phyloP scores from a whole-genome alignment of 2,888 invertebrate genomes.

The Noctua janthina region DNA sequence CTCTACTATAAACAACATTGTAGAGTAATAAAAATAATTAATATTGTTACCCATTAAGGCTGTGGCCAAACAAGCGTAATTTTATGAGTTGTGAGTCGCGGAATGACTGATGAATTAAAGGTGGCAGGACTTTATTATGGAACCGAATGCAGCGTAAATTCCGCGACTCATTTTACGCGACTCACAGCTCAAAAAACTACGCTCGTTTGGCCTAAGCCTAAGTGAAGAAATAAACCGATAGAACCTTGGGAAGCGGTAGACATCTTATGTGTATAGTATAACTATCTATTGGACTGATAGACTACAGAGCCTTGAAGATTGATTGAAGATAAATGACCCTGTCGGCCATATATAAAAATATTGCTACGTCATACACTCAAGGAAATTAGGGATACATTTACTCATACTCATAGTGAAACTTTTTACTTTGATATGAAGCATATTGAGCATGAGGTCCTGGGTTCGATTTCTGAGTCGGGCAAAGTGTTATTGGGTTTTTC shows the following conservation, averaged over 20 bases:
- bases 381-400: slow-evolving; percentile 37
- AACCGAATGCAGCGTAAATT: too few species aligned
- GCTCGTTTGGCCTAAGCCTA: too few species aligned
- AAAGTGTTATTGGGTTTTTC: neutral
- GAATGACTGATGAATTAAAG: too few species aligned
- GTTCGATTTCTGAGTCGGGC: neutral
- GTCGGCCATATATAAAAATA: slow-evolving; percentile 64
- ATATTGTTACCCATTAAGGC: neutral
- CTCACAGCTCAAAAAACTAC: too few species aligned
- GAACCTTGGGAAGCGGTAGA: slow-evolving; percentile 60
- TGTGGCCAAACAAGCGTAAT: too few species aligned
- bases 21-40: slow-evolving; percentile 21
- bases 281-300: neutral
- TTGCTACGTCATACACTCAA: slow-evolving; percentile 66
- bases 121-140: too few species aligned
- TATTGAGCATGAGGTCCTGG: neutral
- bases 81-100: too few species aligned
- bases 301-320: slow-evolving; percentile 61
- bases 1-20: slow-evolving; percentile 15
- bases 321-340: slow-evolving; percentile 80
- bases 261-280: slow-evolving; percentile 65
- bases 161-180: too few species aligned
- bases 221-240: slow-evolving; percentile 22
- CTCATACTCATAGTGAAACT: neutral
- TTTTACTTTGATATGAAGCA: neutral